Conservation (phyloP, 2,113 vertebrate species). For the Mastomys coucha region DNA sequence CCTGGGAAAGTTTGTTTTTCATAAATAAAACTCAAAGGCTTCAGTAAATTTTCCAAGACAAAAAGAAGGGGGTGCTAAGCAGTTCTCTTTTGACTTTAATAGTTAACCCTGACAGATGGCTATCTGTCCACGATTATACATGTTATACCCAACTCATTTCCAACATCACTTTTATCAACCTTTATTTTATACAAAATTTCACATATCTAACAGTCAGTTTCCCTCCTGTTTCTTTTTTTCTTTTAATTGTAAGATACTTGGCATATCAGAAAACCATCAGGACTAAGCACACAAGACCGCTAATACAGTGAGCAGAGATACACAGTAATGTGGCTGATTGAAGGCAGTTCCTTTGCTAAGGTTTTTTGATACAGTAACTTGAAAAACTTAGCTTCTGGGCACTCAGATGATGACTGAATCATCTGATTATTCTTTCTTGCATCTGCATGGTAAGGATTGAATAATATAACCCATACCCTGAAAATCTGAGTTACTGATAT, state of each 20-base stretch:
- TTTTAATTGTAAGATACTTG: conserved; percentile 31
- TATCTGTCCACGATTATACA: neutral
- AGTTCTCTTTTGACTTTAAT: neutral
- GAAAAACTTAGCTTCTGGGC: neutral
- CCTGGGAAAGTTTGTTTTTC: neutral
- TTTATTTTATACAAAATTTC: neutral
- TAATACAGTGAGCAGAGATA: neutral
- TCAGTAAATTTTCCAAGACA: conserved; percentile 38
- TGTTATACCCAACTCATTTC: neutral
- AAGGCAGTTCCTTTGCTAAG: neutral
- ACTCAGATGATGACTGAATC: neutral
- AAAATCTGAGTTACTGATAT: neutral
- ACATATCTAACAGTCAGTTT: neutral
- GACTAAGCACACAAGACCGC: neutral
- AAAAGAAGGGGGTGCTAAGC: neutral
- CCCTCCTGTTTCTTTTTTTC: neutral
- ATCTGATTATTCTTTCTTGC: neutral
- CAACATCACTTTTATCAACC: conserved; percentile 10
- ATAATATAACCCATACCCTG: neutral
- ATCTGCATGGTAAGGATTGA: neutral
- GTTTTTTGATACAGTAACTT: neutral
- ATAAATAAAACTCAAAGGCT: conserved; percentile 36
- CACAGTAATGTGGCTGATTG: neutral
- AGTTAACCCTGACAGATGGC: neutral
- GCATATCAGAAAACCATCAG: neutral